Base-by-base conservation (phyloP, 2,888 invertebrate genomes). In the Phrixothrix hirtus region DNA sequence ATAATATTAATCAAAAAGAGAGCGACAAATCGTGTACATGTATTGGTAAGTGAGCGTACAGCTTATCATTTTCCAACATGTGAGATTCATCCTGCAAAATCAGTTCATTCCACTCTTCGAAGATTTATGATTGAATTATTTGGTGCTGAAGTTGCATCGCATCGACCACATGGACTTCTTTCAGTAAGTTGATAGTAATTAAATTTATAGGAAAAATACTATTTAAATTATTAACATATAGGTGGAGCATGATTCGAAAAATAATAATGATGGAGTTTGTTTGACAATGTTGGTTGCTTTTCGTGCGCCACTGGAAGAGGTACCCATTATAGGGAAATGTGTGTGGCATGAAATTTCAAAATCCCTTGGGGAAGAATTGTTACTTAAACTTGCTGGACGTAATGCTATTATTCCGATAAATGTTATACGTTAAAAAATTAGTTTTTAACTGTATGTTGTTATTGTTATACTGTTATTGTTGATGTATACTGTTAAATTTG, bases 61-160 rank as follows among this genome's bases (percentile, higher is more conserved):
- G 82, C 85, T 16, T 84, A 88, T 69, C 92, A 94, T 77, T 83
- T 94, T 62, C 95, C 95, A 15, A 83, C 88, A 10, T 92, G 91
- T 70, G 93, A 95, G 77, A 85, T 95, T 57, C 89, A 93, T 77
- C 93, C 93, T 17, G 83, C 84, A 29, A 86, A 89, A 69, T 93
- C 89, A 76, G 76, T 94, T 11, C 92, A 94, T 76, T 90, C 92
- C 1, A 92, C 92, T 37, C 75, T 95, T 57, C 84, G 91, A 60
- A 87, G 88, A 71, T 95, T 92, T 72, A 92, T 95, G 92, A 87
- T 91, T 56, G 91, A 94, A 75, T 83, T 94, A 69, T 94, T 94
- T 79, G 93, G 93, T 12, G 86, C 89, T 44, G 92, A 89, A 71
- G 84, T 93, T 15, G 88, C 92, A 0, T 85, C 87, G 56, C 94